A percentile compares a stretch with the other conserved stretches of the same genome.
phyloP scores from a whole-genome alignment of 2,888 invertebrate species.

The Drosophila melanocephala region DNA sequence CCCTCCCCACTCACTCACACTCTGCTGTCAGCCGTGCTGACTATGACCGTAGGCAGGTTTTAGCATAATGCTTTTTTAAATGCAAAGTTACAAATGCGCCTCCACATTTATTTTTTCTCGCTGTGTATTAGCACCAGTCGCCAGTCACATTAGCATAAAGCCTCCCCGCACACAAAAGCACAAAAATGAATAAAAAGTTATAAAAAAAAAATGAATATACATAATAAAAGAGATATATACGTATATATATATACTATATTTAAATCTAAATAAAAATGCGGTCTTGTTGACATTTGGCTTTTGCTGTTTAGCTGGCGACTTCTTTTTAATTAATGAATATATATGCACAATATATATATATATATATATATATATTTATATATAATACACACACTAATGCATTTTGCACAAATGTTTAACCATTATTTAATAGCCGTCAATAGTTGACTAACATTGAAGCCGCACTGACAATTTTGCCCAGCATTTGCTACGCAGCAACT shows the following conservation, averaged over 20 bases:
- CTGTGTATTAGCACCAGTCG: constrained; percentile 74
- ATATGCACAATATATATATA: constrained; percentile 35
- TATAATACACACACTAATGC: constrained; percentile 23
- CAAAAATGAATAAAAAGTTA: constrained; percentile 36
- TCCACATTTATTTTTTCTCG: constrained; percentile 27
- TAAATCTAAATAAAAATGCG: constrained; percentile 67
- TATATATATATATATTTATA: constrained; percentile 25
- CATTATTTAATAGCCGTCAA: constrained; percentile 72
- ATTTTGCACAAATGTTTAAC: constrained; percentile 57
- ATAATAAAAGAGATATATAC: constrained; percentile 25
- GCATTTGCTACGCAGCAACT: constrained; percentile 12
- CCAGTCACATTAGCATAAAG: constrained; percentile 75
- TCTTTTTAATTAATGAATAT: constrained; percentile 66
- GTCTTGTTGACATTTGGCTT: constrained; percentile 75
- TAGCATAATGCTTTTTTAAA: constrained; percentile 82
- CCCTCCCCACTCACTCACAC: neutral
- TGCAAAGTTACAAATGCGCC: constrained; percentile 80
- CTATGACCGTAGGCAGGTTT: constrained; percentile 77
- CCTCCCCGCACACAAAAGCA: constrained; percentile 67
- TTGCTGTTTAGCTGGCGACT: constrained; percentile 37
- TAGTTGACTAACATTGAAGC: constrained; percentile 44
- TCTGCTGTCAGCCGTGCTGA: constrained; percentile 39
- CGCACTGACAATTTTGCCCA: constrained; percentile 49
- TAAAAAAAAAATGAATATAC: constrained; percentile 48
- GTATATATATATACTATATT: constrained; percentile 27